Percentiles rank a stretch among this genome's conserved stretches.
Conservation (phyloP, 2,888 invertebrate species). For the Heliconius erato region DNA sequence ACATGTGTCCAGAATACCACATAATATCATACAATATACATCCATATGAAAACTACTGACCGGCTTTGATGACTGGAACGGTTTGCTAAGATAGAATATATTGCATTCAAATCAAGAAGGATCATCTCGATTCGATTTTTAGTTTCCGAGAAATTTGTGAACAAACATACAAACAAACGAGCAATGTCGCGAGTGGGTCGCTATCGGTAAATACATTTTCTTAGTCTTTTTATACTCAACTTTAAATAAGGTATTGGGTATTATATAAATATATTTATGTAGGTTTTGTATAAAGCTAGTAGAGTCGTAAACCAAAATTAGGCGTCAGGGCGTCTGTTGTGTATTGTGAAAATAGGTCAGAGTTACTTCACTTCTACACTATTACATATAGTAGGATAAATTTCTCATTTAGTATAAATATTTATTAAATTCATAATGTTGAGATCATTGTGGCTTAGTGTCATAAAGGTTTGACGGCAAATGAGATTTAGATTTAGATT, state of each 20-base stretch:
- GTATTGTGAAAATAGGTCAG: slow-evolving; percentile 6
- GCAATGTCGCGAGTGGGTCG: not conserved
- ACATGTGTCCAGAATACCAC: no score
- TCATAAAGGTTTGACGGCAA: no score
- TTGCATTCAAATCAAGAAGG: not conserved
- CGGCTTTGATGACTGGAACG: not conserved
- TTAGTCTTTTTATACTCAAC: not conserved
- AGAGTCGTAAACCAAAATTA: slow-evolving; percentile 17
- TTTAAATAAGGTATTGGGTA: not conserved
- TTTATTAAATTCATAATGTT: not conserved
- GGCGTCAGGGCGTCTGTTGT: slow-evolving; percentile 10
- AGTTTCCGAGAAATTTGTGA: not conserved
- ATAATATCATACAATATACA: no score
- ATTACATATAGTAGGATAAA: not conserved
- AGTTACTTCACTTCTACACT: not conserved
- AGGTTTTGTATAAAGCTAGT: not conserved
- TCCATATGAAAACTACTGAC: not conserved
- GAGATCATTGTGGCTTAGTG: no score
- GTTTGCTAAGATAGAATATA: not conserved
- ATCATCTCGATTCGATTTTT: not conserved
- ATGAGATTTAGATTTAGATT: no score
- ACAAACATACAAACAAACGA: not conserved
- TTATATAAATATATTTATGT: not conserved
- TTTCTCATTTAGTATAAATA: not conserved
- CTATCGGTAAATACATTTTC: not conserved